A percentile compares a stretch with the other conserved stretches of the same genome.
Evolutionary conservation across 2,113 vertebrate species (phyloP).

Genomic region (Okapia johnstoni): DNA sequence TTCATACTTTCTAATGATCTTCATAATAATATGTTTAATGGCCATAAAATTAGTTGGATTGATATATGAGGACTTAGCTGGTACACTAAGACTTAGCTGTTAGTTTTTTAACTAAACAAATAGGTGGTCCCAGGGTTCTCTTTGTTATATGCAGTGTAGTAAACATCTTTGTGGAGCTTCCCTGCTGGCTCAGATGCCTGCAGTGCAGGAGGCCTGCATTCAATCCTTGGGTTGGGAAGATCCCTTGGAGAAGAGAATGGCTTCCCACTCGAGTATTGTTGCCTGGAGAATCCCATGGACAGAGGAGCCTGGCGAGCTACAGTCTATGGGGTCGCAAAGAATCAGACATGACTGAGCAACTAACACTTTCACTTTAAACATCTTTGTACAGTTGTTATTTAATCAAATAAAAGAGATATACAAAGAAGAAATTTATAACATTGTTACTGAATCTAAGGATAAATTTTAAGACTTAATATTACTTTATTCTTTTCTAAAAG

Average conservation of each 20-base stretch:
- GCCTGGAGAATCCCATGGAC: neutral
- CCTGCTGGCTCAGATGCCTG: neutral
- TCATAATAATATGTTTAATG: neutral
- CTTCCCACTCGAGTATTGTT: neutral
- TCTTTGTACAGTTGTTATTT: neutral
- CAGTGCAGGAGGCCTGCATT: neutral
- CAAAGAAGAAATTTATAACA: neutral
- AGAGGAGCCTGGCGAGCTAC: neutral
- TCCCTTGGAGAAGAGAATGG: neutral
- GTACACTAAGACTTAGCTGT: neutral
- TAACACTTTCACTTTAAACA: neutral
- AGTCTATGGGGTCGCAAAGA: neutral
- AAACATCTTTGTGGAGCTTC: neutral
- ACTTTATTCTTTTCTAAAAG: neutral
- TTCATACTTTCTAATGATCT: conserved; percentile 1
- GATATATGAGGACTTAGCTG: neutral
- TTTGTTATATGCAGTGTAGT: neutral
- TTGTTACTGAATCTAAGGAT: neutral
- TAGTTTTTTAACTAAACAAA: neutral
- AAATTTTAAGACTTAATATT: neutral
- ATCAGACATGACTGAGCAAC: neutral
- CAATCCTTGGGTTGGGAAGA: neutral
- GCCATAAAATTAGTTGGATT: neutral
- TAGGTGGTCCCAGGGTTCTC: neutral
- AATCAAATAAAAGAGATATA: neutral